Conservation (phyloP, 2,888 invertebrate species). For the Drosophila sordidula region DNA sequence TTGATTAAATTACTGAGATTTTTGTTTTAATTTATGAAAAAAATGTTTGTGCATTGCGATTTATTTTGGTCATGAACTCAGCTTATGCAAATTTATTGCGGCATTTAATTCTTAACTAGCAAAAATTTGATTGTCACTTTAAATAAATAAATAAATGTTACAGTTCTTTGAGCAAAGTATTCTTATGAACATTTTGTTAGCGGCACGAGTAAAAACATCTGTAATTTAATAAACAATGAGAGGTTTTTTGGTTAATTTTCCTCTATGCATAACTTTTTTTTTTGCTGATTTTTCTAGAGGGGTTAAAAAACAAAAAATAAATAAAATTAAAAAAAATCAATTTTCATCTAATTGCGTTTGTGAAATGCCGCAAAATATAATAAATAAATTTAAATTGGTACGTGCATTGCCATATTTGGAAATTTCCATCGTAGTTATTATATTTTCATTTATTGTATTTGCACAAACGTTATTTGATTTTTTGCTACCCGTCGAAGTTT, state of each 20-base stretch:
- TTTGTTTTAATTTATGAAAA: conserved; percentile 33
- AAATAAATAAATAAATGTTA: conserved; percentile 22
- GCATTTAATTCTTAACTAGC: conserved; percentile 12
- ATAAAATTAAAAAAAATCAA: too few relatives aligned
- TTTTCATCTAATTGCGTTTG: too few relatives aligned
- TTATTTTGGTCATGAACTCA: conserved; percentile 38
- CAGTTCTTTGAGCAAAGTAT: neutral
- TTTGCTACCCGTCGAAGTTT: neutral
- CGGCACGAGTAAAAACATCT: conserved; percentile 4
- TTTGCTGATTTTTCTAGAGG: too few relatives aligned
- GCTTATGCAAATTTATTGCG: conserved; percentile 64
- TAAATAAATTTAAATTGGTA: too few relatives aligned
- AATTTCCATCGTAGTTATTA: too few relatives aligned
- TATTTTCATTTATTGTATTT: neutral
- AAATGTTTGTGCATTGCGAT: conserved; percentile 21
- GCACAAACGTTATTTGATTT: too few relatives aligned
- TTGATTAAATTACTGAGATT: conserved; percentile 57
- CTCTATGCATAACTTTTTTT: too few relatives aligned
- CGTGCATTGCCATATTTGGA: too few relatives aligned
- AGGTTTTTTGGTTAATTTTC: too few relatives aligned
- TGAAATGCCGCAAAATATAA: too few relatives aligned
- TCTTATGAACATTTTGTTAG: neutral
- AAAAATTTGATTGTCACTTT: neutral
- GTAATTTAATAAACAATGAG: neutral
- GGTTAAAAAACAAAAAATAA: too few relatives aligned